These are phyloP conservation scores for Peromyscus melanophrys DNA, from an alignment of 2,797 vertebrate genomes.

Conservation along the genomic window DNA sequence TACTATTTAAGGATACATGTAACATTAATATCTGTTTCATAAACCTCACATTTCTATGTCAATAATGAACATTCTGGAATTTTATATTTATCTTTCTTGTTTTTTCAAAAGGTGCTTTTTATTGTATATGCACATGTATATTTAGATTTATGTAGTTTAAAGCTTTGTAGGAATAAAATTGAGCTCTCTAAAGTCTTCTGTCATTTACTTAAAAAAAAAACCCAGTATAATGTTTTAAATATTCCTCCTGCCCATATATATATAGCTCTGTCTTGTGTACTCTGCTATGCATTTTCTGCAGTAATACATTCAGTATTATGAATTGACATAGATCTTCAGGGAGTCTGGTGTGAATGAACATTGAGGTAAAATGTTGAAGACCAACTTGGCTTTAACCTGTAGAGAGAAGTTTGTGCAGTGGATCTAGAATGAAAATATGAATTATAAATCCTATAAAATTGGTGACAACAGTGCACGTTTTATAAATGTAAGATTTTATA, in stretches of 20 bases:
- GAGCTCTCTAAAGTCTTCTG: background rate
- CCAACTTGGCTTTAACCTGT: conserved; percentile 3
- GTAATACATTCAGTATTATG: background rate
- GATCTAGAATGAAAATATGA: background rate
- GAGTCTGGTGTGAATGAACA: background rate
- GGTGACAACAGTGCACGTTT: background rate
- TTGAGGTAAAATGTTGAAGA: conserved; percentile 24
- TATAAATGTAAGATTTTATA: background rate
- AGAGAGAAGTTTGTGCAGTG: background rate
- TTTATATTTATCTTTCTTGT: background rate
- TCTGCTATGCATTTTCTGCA: background rate
- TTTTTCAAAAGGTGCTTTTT: background rate
- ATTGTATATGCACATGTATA: background rate
- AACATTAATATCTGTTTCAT: background rate
- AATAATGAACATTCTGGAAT: conserved; percentile 4
- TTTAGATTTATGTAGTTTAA: conserved; percentile 44
- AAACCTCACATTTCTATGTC: background rate
- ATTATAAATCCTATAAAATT: background rate
- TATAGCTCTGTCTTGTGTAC: background rate
- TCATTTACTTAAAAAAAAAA: conserved; percentile 16
- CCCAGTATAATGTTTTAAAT: conserved; percentile 29
- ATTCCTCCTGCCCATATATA: conserved; percentile 9
- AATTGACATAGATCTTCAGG: background rate
- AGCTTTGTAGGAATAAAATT: conserved; percentile 20
- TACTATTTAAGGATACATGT: background rate